Base-by-base conservation (phyloP, 2,888 invertebrate species). In the Eupithecia pulchellata region DNA sequence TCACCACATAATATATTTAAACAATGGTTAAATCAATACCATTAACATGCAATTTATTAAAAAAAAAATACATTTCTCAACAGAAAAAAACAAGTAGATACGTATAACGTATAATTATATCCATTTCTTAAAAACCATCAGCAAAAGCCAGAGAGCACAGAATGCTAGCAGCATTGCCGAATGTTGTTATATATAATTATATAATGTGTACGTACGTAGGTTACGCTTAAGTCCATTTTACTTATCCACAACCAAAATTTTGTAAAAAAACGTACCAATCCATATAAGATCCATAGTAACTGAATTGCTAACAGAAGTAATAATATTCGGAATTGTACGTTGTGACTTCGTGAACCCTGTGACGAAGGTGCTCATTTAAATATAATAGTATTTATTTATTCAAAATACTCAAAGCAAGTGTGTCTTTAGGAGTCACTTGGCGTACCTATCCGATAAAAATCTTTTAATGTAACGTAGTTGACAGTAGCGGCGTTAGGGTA, bases 381-480 rank as follows among this genome's bases (percentile, higher is more conserved):
- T 73, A 73, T 69, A 73, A 73, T 73, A 67, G 72, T 20, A 66
- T 69, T 69, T 66, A 72, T 72, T 72, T 66, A 72, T 66, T 60
- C 57, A 29, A 57, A 57, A 27, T 29, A 57, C 57, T 57, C 17
- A 17, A 57, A 57, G 57, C 14, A 29, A 57, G 20, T 42, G 25
- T 25, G 52, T 52, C 52, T 52, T 52, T 52, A 52, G 52, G 52
- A 25, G 20, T 52, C 52, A 52, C 25, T 47, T 25, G 11, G 25
- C 11, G 25, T 52, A 32, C 6, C 32, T 6, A 13, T 11, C 25
- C 52, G 13, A 52, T 52, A 2, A 25, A 25, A 25, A 20, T 20
- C 8, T 47, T 47, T 47, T 47, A 9, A 47, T 47, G n/a, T 20
- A 20, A 47, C 20, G 3, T 20, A 47, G 8, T n/a, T n/a, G n/a